Evolutionary conservation across 2,888 invertebrate species (phyloP).

Genomic region (Cerceris rybyensis): DNA sequence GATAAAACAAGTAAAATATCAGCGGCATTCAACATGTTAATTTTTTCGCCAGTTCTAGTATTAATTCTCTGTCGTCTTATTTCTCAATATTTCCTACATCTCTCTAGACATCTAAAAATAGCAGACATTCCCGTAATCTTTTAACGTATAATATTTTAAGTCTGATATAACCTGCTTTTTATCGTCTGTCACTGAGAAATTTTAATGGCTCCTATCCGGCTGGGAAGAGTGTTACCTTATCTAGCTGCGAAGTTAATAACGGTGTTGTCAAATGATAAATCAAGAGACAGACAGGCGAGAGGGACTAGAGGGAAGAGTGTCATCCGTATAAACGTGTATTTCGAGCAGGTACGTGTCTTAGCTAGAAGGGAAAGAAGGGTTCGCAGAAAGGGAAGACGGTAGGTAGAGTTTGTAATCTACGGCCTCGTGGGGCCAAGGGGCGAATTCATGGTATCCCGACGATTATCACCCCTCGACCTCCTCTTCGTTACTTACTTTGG

Average conservation of each 20-base stretch:
- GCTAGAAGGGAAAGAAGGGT: slow-evolving; percentile 41
- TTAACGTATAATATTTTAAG: neutral
- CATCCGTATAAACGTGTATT: slow-evolving; percentile 49
- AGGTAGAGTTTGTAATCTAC: slow-evolving; percentile 66
- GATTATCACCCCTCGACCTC: slow-evolving; percentile 72
- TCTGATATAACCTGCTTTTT: neutral
- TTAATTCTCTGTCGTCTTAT: too few relatives aligned
- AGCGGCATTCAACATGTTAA: too few relatives aligned
- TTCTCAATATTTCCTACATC: too few relatives aligned
- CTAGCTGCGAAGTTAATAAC: slow-evolving; percentile 49
- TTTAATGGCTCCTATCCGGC: slow-evolving; percentile 49
- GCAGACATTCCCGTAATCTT: neutral
- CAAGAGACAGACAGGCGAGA: slow-evolving; percentile 29
- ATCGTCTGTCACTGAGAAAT: slow-evolving; percentile 12
- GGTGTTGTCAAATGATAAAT: slow-evolving; percentile 55
- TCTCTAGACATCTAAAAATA: neutral
- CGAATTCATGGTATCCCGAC: slow-evolving; percentile 68
- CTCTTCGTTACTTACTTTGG: slow-evolving; percentile 60
- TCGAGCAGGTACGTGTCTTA: slow-evolving; percentile 38
- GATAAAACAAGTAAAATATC: too few relatives aligned
- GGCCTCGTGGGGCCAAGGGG: slow-evolving; percentile 61
- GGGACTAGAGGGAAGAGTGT: slow-evolving; percentile 30
- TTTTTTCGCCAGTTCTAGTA: too few relatives aligned
- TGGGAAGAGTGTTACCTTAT: slow-evolving; percentile 36
- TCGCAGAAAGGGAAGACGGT: slow-evolving; percentile 31